Base-by-base conservation (phyloP, 2,797 vertebrate genomes). In the Poecilia picta region DNA sequence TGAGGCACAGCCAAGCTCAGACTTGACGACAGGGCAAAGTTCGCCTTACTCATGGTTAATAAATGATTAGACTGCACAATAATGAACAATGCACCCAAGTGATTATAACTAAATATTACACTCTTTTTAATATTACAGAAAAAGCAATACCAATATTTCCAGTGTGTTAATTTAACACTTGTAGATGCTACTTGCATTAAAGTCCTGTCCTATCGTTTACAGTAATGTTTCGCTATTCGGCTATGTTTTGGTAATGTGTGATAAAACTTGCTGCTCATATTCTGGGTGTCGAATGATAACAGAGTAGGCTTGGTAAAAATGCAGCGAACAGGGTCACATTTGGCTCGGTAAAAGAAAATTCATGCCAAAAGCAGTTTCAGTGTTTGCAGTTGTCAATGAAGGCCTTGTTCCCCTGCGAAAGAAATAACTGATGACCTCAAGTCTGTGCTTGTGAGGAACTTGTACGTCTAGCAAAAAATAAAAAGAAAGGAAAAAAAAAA, bases 1-100 rank as follows among this genome's bases (percentile, higher is more conserved):
- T 77, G 73, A 68, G 11, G 45, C 59, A 57, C 25, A 55, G 55
- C 23, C 8, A 20, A 66, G 71, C 75, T 25, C 62, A 39, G 31
- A 3, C 31, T 53, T 85, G 18, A 66, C 15, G 18, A 5, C 0
- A 8, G 86, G 81, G 51, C 88, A 90, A 93, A 93, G 93, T 93
- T 78, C 83, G 10, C 47, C 72, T 51, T 55, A 72, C 33, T 72
- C 20, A 1, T 59, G 73, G 91, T 93, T 92, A 93, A 93, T 92
- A 57, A 90, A 73, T 92, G 85, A 90, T 84, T 57, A 3, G 28
- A 78, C 83, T 66, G 47, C 59, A 72, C 39, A 46, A 46, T 47
- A 74, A 87, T 75, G 49, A 13, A 28, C 46, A 76, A 51, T 45
- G 74, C 64, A 76, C 59, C 62, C 68, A 45, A 71, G 83, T 36